Percentiles rank a stretch among this genome's conserved stretches.
These are phyloP conservation scores for Dryocosmus kuriphilus DNA, from an alignment of 2,888 invertebrate species.

Conservation along the genomic window DNA sequence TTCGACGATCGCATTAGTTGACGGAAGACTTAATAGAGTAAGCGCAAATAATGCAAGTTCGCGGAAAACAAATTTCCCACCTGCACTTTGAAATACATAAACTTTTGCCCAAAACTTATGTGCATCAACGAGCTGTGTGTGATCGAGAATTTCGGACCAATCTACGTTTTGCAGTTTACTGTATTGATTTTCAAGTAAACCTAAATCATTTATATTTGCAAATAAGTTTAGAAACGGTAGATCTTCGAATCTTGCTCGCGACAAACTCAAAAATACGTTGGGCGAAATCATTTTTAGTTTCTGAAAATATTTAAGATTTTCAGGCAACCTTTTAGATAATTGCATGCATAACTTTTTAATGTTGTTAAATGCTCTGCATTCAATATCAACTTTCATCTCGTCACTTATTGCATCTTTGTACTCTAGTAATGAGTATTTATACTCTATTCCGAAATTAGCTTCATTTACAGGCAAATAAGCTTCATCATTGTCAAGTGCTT, in stretches of 20 bases:
- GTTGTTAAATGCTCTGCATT: slow-evolving; percentile 43
- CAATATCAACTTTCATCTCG: slow-evolving; percentile 25
- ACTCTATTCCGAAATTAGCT: slow-evolving; percentile 43
- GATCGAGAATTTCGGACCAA: slow-evolving; percentile 22
- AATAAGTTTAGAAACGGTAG: slow-evolving; percentile 38
- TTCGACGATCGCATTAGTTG: slow-evolving; percentile 48
- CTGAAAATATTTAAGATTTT: slow-evolving; percentile 43
- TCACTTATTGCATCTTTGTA: background rate
- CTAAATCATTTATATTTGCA: slow-evolving; percentile 18
- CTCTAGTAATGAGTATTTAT: slow-evolving; percentile 12
- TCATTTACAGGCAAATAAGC: slow-evolving; percentile 40
- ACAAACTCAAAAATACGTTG: slow-evolving; percentile 36
- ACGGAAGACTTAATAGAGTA: slow-evolving; percentile 42
- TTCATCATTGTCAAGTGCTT: slow-evolving; percentile 39
- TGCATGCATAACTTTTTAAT: slow-evolving; percentile 41
- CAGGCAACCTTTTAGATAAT: slow-evolving; percentile 41
- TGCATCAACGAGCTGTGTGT: slow-evolving; percentile 11
- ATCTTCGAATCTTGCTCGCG: slow-evolving; percentile 34
- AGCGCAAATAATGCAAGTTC: slow-evolving; percentile 41
- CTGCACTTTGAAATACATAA: slow-evolving; percentile 43
- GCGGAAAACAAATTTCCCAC: slow-evolving; percentile 41
- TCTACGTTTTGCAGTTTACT: slow-evolving; percentile 43
- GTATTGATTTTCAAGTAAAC: slow-evolving; percentile 44
- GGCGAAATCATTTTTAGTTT: slow-evolving; percentile 41
- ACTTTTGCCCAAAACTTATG: slow-evolving; percentile 47